phyloP scores from a whole-genome alignment of 2,797 vertebrate species.

The Antennarius maculatus region DNA sequence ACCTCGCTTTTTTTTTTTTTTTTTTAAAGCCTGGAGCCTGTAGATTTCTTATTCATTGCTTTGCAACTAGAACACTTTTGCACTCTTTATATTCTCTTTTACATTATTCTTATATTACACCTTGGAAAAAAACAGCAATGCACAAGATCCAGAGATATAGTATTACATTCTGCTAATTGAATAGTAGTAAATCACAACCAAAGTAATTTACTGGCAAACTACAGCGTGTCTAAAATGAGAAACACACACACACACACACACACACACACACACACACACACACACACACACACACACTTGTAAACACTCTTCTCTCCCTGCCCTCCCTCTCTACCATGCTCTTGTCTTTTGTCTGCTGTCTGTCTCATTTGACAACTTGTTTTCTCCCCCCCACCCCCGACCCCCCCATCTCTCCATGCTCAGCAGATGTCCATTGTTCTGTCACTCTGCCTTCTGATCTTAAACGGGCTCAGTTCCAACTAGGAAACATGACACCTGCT shows the following conservation, averaged over 20 bases:
- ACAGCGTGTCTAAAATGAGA: not conserved
- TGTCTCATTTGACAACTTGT: conserved; percentile 56
- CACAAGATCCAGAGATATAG: not conserved
- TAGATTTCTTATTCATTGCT: too few species aligned
- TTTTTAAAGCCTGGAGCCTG: too few species aligned
- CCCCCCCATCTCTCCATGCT: conserved; percentile 18
- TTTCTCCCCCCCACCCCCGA: conserved; percentile 9
- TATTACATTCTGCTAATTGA: not conserved
- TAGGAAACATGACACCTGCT: conserved; percentile 39
- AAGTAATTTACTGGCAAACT: not conserved
- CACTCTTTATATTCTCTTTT: too few species aligned
- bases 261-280: conserved; percentile 19
- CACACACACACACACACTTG: conserved; percentile 28
- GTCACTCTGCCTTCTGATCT: conserved; percentile 34
- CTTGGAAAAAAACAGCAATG: not conserved
- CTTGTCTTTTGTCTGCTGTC: conserved; percentile 45
- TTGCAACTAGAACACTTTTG: too few species aligned
- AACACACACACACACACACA: conserved; percentile 13
- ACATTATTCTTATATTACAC: too few species aligned
- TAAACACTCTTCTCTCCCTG: conserved; percentile 43
- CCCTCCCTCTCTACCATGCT: conserved; percentile 21
- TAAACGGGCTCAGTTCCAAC: conserved; percentile 17
- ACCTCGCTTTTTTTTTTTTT: too few species aligned
- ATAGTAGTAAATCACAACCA: not conserved
- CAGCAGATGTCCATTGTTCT: conserved; percentile 19